Base-by-base conservation (phyloP, 1,140 invertebrate species). In the Drosophila kohkoa region DNA sequence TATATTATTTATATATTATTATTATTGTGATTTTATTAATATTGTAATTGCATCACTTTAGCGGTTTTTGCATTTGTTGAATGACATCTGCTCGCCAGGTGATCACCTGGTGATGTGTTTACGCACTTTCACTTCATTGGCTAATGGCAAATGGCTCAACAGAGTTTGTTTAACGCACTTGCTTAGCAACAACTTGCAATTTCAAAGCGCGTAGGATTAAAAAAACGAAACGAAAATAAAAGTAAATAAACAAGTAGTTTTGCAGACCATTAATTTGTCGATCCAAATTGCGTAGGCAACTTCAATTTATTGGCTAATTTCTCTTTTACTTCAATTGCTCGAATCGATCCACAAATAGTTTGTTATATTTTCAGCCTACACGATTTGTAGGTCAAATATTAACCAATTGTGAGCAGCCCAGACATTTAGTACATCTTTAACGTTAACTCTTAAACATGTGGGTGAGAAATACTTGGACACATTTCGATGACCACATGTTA, bases 291-390 rank as follows among this genome's bases (percentile, higher is more conserved):
- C 48, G 64, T 68, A 54, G 54, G 64, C 55, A 6, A 38, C 51
- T 54, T 32, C 16, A 49, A 66, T 72, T 68, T 73, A 54, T 68
- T 38, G 46, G 11, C 48, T 20, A 43, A 59, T 59, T 67, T 68
- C n/a, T 49, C 41, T 16, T 63, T 70, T 54, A 15, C 35, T 30
- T 35, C 8, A 55, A n/a, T 28, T 49, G 25, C n/a, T 32, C 11
- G 4, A 30, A 48, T 38, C 51, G 28, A 35, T 51, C 5, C 15
- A 59, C 54, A 59, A 67, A 67, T 45, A 49, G 25, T 45, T 54
- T 5, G 55, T 46, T 15, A 55, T 43, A 64, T 20, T 13, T 72
- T 49, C 30, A 65, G 25, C 69, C 62, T 15, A 25, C 51, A 25
- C 38, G 5, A 30, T 46, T 60, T 15, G 8, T 32, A 48, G 38